Evolutionary conservation across 2,888 invertebrate species (phyloP), one percentile per base, ranked within the genome.

Genomic region (Epistrophella euchroma): DNA sequence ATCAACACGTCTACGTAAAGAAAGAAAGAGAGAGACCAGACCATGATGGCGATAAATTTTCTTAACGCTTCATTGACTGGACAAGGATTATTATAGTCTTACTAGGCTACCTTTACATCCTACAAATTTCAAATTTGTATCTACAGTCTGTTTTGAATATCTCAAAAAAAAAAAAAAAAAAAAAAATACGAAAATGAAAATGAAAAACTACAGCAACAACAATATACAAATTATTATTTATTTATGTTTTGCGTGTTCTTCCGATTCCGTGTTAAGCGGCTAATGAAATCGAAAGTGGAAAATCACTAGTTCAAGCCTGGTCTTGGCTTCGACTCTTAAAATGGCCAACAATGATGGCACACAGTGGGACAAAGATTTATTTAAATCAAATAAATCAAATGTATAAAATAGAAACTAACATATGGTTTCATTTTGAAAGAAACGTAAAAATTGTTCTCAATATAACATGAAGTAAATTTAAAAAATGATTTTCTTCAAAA

Each of bases 281-380:
- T 88, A 88, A 88, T 88, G 85, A 88, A 88, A 88, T 77, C 82
- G 88, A 88, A 88, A 88, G 88, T 88, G 88, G 82, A 87, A 88
- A 52, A 87, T 75, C 82, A 77, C 77, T 70, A 68, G 76, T 72
- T 68, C 66, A 40, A 60, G 81, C 40, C 66, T 35, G 45, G 58
- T 62, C 22, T 50, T n/a, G 43, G 43, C 11, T 28, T 28, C 25
- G 28, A 45, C 28, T 45, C 62, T 43, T 28, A 43, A 47, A 47
- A 47, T 13, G 17, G 28, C 45, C 32, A 47, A 15, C 19, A 32
- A 47, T 15, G 32, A 32, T 19, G 25, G 19, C 15, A 15, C 22
- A 60, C 60, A 40, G 60, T 60, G 56, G 56, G 13, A 15, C 5
- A 40, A 40, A 28, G 6, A 4, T 28, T 28, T 28, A 28, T 5